phyloP scores from a whole-genome alignment of 2,797 vertebrate species.

The Poecile montanus region DNA sequence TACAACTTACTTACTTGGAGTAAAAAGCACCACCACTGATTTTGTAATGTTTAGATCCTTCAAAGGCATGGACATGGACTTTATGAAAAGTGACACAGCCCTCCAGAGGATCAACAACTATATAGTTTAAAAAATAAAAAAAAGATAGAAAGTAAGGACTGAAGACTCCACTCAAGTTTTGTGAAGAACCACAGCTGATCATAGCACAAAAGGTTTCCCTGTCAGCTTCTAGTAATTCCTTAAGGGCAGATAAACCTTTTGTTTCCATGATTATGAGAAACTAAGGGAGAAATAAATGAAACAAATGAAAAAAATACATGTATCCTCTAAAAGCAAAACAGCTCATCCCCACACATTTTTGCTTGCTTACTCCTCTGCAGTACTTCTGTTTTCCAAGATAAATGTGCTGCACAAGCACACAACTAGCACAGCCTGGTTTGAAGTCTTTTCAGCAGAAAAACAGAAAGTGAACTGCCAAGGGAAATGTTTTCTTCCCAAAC shows the following conservation, averaged over 20 bases:
- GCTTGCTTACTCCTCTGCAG: background rate
- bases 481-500: background rate
- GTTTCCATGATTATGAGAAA: constrained; percentile 28
- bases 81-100: background rate
- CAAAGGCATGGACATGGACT: background rate
- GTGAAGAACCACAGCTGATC: constrained; percentile 26
- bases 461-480: background rate
- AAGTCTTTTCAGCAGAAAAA: background rate
- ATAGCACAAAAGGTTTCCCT: constrained; percentile 42
- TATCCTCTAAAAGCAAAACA: background rate
- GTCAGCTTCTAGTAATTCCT: constrained; percentile 42
- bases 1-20: background rate
- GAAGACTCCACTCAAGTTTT: constrained; percentile 29
- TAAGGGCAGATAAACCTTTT: constrained; percentile 53
- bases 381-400: background rate
- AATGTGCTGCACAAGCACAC: background rate
- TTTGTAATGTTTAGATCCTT: background rate
- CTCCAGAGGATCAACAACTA: background rate
- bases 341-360: background rate
- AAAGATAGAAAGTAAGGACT: background rate
- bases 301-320: background rate
- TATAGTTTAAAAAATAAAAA: background rate
- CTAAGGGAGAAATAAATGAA: background rate
- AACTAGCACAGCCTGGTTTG: background rate
- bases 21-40: background rate